Evolutionary conservation across 2,888 invertebrate genomes (phyloP), one percentile per base, ranked within the genome.

Genomic region (Ochropleura leucogaster): DNA sequence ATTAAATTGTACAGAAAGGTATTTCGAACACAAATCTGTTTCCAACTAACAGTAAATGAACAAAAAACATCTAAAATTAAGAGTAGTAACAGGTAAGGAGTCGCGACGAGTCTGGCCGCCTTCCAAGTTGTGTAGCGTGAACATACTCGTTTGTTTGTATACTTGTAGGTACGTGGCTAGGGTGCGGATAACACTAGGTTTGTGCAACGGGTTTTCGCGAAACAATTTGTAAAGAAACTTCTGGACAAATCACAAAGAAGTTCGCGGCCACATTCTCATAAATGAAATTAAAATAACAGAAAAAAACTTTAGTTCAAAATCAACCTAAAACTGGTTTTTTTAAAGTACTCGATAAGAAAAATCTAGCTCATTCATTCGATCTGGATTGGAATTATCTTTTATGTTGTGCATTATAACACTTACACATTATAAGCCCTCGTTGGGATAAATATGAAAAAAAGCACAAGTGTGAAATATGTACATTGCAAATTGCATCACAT

Each of bases 31-130:
- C 9, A 30, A 63, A 62, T 10, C 42, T 46, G 18, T 74, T 60
- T 2, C 8, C 30, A 66, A 67, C 40, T 74, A 46, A 44, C n/a
- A 55, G 51, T 47, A 74, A 74, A 80, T 55, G 40, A 55, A 79
- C 57, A 59, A 55, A 77, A 71, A 73, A 12, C 42, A 5, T 70
- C 10, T 57, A 49, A 74, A 84, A 83, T 83, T 59, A 83, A 68
- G 78, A 68, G 73, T 77, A 74, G 81, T 77, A 69, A 74, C 82
- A 85, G 82, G 82, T 83, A 83, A 68, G 80, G 46, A 46, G 66
- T 40, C 68, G 69, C 47, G 18, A 30, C 30, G 16, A 42, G 40
- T 20, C 85, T 84, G 82, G 82, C 85, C 30, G 67, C 12, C 65
- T 65, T 77, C 82, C 82, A 83, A 73, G 55, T 53, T 62, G 47